These are phyloP conservation scores for Epinephelus fuscoguttatus DNA, from an alignment of 2,113 vertebrate genomes.

Conservation along the genomic window DNA sequence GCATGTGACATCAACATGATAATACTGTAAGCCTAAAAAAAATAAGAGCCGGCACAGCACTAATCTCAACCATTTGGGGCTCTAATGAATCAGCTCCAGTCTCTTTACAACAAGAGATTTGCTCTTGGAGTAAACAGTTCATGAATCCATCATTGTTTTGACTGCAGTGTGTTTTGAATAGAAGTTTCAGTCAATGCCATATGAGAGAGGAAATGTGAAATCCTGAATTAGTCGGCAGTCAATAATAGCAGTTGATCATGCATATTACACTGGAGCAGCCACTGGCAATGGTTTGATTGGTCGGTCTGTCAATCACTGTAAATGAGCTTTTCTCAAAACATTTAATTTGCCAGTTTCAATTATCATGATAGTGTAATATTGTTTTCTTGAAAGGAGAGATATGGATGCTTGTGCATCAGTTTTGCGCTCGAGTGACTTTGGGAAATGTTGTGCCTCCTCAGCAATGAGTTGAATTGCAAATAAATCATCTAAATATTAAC, in stretches of 20 bases:
- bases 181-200: constrained; percentile 19
- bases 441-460: constrained; percentile 38
- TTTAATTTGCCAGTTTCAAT: constrained; percentile 20
- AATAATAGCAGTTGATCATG: constrained; percentile 11
- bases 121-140: neutral
- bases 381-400: constrained; percentile 20
- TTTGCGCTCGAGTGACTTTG: constrained; percentile 27
- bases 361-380: constrained; percentile 3
- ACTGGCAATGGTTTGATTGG: constrained; percentile 6
- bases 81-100: constrained; percentile 10
- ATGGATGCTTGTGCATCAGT: constrained; percentile 20
- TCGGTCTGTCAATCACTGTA: constrained; percentile 18
- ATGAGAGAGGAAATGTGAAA: constrained; percentile 23
- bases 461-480: constrained; percentile 36
- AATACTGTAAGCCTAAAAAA: neutral
- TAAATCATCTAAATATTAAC: constrained; percentile 31
- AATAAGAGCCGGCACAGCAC: neutral
- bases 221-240: constrained; percentile 13
- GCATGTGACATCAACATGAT: neutral
- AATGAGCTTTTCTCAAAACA: constrained; percentile 8
- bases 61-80: constrained; percentile 17
- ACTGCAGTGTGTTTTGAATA: neutral
- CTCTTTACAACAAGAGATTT: constrained; percentile 8
- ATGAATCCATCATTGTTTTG: constrained; percentile 16
- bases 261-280: constrained; percentile 5